phyloP scores from a whole-genome alignment of 1,140 invertebrate genomes.

The Dendrolimus kikuchii region DNA sequence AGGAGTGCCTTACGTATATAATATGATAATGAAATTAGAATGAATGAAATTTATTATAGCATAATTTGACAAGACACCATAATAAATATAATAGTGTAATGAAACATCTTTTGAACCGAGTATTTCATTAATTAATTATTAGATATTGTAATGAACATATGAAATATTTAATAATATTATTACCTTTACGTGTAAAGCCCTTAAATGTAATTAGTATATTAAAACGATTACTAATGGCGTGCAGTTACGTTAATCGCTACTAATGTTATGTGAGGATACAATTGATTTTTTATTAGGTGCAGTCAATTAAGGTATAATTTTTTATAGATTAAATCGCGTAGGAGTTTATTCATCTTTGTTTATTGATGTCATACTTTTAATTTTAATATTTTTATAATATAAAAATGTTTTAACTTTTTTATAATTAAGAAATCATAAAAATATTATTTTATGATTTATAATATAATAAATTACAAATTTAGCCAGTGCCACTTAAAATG shows the following conservation, averaged over 20 bases:
- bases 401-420: too few species aligned
- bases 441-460: too few species aligned
- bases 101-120: constrained; percentile 55
- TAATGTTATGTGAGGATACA: too few species aligned
- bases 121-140: constrained; percentile 49
- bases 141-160: constrained; percentile 60
- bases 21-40: constrained; percentile 66
- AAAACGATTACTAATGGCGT: constrained; percentile 37
- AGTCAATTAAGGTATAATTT: too few species aligned
- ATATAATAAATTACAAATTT: constrained; percentile 25
- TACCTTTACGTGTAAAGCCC: constrained; percentile 37
- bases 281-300: too few species aligned
- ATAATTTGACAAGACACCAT: constrained; percentile 69
- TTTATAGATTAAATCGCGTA: too few species aligned
- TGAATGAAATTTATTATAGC: constrained; percentile 68
- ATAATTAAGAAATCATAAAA: too few species aligned
- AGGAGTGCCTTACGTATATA: constrained; percentile 71
- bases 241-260: constrained; percentile 18
- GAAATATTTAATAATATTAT: constrained; percentile 48
- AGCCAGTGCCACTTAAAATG: constrained; percentile 63
- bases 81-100: constrained; percentile 55
- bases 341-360: too few species aligned
- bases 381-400: too few species aligned
- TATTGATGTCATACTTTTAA: too few species aligned
- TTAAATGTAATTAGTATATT: constrained; percentile 34